Evolutionary conservation across 2,113 vertebrate genomes (phyloP).

Genomic region (Leucopsar rothschildi): DNA sequence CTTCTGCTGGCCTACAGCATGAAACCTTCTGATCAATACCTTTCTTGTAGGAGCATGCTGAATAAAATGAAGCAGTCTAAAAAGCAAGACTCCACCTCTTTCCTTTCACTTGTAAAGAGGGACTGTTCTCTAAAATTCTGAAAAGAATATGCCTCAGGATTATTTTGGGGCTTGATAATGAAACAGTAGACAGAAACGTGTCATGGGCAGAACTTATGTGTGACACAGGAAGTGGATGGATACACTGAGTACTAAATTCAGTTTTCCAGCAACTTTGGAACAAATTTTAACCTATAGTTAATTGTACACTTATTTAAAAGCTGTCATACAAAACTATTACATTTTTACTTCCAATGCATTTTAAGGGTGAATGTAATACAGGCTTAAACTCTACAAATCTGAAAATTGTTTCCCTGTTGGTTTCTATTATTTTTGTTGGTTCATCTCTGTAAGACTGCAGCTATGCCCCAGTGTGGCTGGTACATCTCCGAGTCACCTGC

Average conservation of each 20-base stretch:
- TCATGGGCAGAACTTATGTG: neutral
- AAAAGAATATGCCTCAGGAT: neutral
- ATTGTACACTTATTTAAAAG: neutral
- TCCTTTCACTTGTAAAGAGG: neutral
- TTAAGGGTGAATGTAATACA: neutral
- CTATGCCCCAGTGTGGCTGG: neutral
- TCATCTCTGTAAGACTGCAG: neutral
- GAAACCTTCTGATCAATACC: neutral
- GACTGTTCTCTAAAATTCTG: neutral
- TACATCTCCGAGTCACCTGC: neutral
- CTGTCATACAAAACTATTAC: neutral
- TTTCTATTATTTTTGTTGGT: neutral
- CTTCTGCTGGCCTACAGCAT: accelerated
- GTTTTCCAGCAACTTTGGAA: neutral
- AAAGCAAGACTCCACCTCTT: neutral
- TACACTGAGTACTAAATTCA: neutral
- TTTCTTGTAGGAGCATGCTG: neutral
- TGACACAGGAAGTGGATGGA: neutral
- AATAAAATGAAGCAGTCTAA: neutral
- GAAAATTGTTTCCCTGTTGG: neutral
- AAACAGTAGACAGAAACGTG: neutral
- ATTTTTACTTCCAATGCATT: neutral
- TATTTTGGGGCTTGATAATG: neutral
- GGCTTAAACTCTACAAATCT: neutral
- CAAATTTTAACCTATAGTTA: neutral